These are phyloP conservation scores for Actias luna DNA, from an alignment of 2,888 invertebrate species.

Conservation along the genomic window DNA sequence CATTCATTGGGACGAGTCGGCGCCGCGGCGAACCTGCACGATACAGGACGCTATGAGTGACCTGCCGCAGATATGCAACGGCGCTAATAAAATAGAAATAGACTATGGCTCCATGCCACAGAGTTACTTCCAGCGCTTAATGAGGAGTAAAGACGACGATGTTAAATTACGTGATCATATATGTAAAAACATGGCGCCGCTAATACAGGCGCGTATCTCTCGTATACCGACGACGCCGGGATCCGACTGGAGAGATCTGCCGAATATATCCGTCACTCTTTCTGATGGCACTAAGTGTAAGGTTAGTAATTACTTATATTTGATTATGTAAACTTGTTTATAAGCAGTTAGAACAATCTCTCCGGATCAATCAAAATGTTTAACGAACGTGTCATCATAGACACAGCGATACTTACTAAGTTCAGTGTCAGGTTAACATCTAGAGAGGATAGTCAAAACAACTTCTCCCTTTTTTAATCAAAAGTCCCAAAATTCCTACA, in stretches of 20 bases:
- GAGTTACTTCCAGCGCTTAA: conserved; percentile 88
- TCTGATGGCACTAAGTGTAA: conserved; percentile 85
- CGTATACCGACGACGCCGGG: conserved; percentile 88
- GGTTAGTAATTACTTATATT: conserved; percentile 45
- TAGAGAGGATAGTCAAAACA: too few species aligned
- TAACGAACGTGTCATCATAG: too few species aligned
- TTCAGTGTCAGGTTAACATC: too few species aligned
- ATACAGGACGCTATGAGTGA: conserved; percentile 93
- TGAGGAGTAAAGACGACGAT: conserved; percentile 82
- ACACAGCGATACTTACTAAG: too few species aligned
- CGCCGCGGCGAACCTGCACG: conserved; percentile 89
- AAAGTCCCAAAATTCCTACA: too few species aligned
- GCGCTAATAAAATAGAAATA: conserved; percentile 85
- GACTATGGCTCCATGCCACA: conserved; percentile 86
- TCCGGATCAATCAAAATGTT: too few species aligned
- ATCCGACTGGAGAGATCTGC: conserved; percentile 93
- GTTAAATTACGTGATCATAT: conserved; percentile 87
- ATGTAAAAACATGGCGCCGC: conserved; percentile 91
- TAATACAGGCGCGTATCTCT: conserved; percentile 89
- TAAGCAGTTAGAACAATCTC: not conserved
- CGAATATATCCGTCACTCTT: conserved; percentile 87
- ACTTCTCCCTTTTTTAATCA: too few species aligned
- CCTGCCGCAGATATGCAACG: conserved; percentile 88
- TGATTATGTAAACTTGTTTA: not conserved
- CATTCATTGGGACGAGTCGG: conserved; percentile 84